phyloP scores from a whole-genome alignment of 1,140 invertebrate species.

The Tribolium madens region DNA sequence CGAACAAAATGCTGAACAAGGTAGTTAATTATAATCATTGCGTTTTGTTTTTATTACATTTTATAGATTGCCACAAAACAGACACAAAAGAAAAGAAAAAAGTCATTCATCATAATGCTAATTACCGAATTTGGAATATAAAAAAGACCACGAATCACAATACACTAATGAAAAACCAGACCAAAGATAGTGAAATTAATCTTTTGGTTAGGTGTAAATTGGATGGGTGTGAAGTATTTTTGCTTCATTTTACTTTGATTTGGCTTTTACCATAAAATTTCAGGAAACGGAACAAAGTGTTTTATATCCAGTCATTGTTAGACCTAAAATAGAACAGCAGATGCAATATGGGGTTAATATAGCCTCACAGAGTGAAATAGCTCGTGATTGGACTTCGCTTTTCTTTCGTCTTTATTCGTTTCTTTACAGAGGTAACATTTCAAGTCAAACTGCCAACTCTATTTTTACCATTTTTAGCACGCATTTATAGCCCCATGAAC shows the following conservation, averaged over 20 bases:
- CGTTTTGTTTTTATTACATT: no score
- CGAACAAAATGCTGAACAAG: background rate
- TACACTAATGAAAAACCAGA: slow-evolving; percentile 64
- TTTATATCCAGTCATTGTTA: slow-evolving; percentile 60
- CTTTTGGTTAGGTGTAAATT: slow-evolving; percentile 66
- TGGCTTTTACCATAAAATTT: slow-evolving; percentile 26
- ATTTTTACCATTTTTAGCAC: slow-evolving; percentile 61
- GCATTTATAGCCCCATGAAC: slow-evolving; percentile 58
- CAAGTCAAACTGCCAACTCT: slow-evolving; percentile 21
- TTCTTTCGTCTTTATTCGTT: slow-evolving; percentile 65
- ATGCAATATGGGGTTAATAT: slow-evolving; percentile 65
- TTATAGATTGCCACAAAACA: background rate
- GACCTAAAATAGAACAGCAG: slow-evolving; percentile 68
- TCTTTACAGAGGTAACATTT: slow-evolving; percentile 65
- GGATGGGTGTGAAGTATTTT: slow-evolving; percentile 65
- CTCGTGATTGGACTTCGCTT: slow-evolving; percentile 66
- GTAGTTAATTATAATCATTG: background rate
- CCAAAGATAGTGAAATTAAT: slow-evolving; percentile 62
- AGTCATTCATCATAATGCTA: slow-evolving; percentile 60
- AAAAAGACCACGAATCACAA: slow-evolving; percentile 59
- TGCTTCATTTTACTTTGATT: background rate
- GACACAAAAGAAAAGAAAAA: slow-evolving; percentile 16
- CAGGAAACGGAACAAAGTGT: slow-evolving; percentile 53
- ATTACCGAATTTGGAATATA: slow-evolving; percentile 66
- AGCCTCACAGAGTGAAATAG: slow-evolving; percentile 64